Base-by-base conservation (phyloP, 2,797 vertebrate species). In the Rhinella marina region DNA sequence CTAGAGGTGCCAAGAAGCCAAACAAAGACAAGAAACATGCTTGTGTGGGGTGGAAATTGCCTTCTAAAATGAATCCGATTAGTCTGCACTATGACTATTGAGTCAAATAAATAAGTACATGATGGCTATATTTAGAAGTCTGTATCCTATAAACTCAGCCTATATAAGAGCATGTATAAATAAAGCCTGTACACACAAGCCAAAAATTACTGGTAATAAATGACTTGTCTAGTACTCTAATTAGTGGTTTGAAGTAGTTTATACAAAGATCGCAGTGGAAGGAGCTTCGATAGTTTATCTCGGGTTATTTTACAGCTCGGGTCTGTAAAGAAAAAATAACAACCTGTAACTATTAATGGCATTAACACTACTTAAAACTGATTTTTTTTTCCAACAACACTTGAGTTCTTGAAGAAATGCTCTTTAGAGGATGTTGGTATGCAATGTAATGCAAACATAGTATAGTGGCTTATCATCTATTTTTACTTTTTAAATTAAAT, bases 191-290 rank as follows among this genome's bases (percentile, higher is more conserved):
- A 73, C 68, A 83, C 52, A 75, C 56, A 41, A 82, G 86, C 86
- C 80, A 87, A 87, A 87, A 73, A 82, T 48, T 64, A 56, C 72
- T 50, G 41, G 73, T 83, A 76, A 84, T 88, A 88, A 88, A 88
- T 88, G 73, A 75, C 86, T 88, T 66, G 81, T 77, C 81, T 78
- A 78, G 81, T 88, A 77, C 52, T 68, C 73, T 87, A 77, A 82
- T 88, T 78, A 79, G 81, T n/a, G 52, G 81, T 66, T 83, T 68
- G 68, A 72, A 59, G 52, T 27, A n/a, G 27, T 87, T 57, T 87
- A 79, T 88, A 88, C 61, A 88, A 78, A 84, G 8, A 62, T 78
- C 0, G 50, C 27, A 68, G 32, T 27, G 72, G 59, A 83, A 56
- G 64, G 50, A 68, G 52, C 64, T 70, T 64, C 57, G 11, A 87